phyloP scores from a whole-genome alignment of 2,113 vertebrate species.

The Erythrocercus mccallii region DNA sequence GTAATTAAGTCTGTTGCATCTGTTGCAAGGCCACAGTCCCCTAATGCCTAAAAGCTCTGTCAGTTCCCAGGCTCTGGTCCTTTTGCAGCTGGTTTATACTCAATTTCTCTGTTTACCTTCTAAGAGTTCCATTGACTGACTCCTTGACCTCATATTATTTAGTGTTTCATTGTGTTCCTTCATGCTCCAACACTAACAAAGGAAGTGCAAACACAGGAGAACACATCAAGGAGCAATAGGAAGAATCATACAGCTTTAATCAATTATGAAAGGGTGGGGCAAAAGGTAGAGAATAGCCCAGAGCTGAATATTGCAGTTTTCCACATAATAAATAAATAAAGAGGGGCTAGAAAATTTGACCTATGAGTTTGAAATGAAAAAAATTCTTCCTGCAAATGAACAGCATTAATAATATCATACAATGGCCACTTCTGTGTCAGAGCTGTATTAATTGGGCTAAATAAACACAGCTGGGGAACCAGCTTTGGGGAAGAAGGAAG shows the following conservation, averaged over 20 bases:
- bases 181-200: not conserved
- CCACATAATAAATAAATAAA: not conserved
- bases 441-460: not conserved
- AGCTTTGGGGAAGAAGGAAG: not conserved
- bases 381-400: not conserved
- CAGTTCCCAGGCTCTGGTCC: not conserved
- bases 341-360: not conserved
- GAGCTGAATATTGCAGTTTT: not conserved
- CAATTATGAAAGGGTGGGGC: not conserved
- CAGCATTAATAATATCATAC: not conserved
- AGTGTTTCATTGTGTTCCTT: not conserved
- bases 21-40: not conserved
- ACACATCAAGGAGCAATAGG: not conserved
- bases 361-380: not conserved
- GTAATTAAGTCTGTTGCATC: not conserved
- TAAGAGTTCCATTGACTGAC: not conserved
- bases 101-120: not conserved
- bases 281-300: not conserved
- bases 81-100: not conserved
- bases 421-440: not conserved
- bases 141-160: not conserved
- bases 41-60: not conserved
- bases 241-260: not conserved
- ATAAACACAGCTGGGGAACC: slow-evolving; percentile 1
- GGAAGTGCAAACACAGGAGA: not conserved